Evolutionary conservation across 2,113 vertebrate species (phyloP), one percentile per base, ranked within the genome.

Genomic region (Macrotis lagotis): DNA sequence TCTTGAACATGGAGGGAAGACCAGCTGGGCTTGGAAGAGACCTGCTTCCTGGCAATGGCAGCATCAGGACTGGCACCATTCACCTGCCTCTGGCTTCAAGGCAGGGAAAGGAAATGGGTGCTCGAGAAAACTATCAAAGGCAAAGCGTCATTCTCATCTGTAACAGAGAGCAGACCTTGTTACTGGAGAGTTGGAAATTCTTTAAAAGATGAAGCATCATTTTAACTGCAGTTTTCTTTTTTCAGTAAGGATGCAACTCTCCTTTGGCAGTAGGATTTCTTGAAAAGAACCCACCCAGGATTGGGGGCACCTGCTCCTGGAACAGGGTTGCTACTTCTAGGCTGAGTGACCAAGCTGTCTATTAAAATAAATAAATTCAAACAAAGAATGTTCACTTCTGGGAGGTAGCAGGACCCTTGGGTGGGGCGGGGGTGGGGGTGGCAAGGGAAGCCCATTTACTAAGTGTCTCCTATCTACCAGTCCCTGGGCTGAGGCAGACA

Each of bases 131-230:
- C 91, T 96, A 98, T 97, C 94, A 97, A 95, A 97, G 95, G 96
- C 50, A 97, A 95, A 97, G 96, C 66, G 94, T 92, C 91, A 95
- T 97, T 96, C 96, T 94, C 97, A 96, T 96, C 94, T 94, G 95
- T 97, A 98, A 97, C 94, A 93, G 94, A 93, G 98, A 97, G 93
- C 95, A 96, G 93, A 96, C 96, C 93, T 91, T 98, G 97, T 59
- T 91, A 94, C 96, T 91, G 94, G 96, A 90, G 55, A 92, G 94
- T 95, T 92, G 94, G 96, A 91, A 53, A 92, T 5, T 96, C 89
- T 93, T 91, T 89, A 31, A 91, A 50, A 48, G 89, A 59, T 3
- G 25, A 2, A 92, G 37, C 12, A 31, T 92, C 28, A 92, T 96
- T 90, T 92, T 90, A 92, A 94, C 92, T 92, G 95, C 16, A 74